phyloP scores from a whole-genome alignment of 2,888 invertebrate genomes.

The Mimumesa dahlbomi region DNA sequence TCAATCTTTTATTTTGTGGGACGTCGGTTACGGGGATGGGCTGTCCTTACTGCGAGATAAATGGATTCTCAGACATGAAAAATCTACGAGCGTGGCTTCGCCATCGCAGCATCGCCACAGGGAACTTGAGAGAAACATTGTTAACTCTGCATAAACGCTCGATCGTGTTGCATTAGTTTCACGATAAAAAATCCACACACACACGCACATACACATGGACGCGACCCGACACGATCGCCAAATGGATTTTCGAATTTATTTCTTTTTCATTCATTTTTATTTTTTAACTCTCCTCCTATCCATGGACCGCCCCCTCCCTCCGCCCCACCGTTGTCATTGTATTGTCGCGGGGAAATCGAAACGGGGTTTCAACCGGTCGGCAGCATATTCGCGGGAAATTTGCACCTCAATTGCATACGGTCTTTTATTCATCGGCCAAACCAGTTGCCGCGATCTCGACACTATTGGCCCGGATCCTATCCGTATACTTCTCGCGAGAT shows the following conservation, averaged over 20 bases:
- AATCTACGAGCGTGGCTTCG: slow-evolving; percentile 18
- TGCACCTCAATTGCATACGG: slow-evolving; percentile 66
- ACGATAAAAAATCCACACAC: not conserved
- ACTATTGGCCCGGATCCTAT: slow-evolving; percentile 43
- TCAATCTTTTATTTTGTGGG: slow-evolving; percentile 37
- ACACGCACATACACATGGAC: not conserved
- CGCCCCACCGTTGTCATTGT: slow-evolving; percentile 21
- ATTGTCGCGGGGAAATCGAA: slow-evolving; percentile 19
- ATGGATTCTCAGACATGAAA: slow-evolving; percentile 47
- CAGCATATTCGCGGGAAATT: slow-evolving; percentile 58
- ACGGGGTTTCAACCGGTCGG: not conserved
- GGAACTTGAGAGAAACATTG: not conserved
- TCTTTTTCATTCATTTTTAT: not conserved
- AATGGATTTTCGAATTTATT: not conserved
- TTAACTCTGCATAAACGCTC: too few species aligned
- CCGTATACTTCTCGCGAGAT: slow-evolving; percentile 52
- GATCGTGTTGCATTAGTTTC: too few species aligned
- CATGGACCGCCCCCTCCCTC: not conserved
- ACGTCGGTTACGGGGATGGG: slow-evolving; percentile 2
- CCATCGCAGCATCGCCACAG: not conserved
- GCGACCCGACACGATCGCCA: not conserved
- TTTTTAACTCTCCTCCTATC: not conserved
- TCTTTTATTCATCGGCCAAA: slow-evolving; percentile 64
- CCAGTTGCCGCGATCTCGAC: slow-evolving; percentile 43
- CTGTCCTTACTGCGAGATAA: slow-evolving; percentile 23